Evolutionary conservation across 2,113 vertebrate genomes (phyloP).

Genomic region (Macrotis lagotis): DNA sequence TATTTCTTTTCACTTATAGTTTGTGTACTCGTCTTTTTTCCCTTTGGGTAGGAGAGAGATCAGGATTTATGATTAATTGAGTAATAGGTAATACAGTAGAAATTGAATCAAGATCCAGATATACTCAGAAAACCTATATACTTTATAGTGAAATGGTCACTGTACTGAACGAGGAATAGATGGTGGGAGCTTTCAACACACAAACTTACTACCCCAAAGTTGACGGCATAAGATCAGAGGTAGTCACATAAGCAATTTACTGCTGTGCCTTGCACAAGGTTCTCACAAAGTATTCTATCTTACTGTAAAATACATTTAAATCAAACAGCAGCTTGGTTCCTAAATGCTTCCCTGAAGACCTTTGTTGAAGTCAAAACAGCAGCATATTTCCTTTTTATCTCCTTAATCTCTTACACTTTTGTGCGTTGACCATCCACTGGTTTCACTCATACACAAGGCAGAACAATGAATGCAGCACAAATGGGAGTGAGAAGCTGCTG

Average conservation of each 20-base stretch:
- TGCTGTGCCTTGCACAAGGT: not conserved
- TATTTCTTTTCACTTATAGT: constrained; percentile 7
- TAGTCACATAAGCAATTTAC: not conserved
- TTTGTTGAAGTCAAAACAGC: no score
- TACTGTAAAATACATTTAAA: not conserved
- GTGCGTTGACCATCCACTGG: accelerated
- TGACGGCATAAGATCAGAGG: not conserved
- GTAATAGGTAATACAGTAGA: not conserved
- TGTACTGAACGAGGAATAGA: not conserved
- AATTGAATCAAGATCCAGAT: not conserved
- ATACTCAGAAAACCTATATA: not conserved
- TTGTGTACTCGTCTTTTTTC: not conserved
- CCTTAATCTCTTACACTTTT: not conserved
- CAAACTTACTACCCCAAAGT: not conserved
- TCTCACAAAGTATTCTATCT: not conserved
- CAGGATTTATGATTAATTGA: not conserved
- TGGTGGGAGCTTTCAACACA: not conserved
- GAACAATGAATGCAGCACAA: accelerated
- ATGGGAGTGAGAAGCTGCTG: not conserved
- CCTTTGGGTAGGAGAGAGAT: not conserved
- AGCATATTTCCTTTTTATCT: not conserved
- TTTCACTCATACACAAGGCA: accelerated
- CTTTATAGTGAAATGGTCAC: not conserved
- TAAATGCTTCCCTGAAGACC: not conserved
- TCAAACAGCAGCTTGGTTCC: not conserved